phyloP scores from a whole-genome alignment of 2,888 invertebrate species.

The Phyto melanocephala region DNA sequence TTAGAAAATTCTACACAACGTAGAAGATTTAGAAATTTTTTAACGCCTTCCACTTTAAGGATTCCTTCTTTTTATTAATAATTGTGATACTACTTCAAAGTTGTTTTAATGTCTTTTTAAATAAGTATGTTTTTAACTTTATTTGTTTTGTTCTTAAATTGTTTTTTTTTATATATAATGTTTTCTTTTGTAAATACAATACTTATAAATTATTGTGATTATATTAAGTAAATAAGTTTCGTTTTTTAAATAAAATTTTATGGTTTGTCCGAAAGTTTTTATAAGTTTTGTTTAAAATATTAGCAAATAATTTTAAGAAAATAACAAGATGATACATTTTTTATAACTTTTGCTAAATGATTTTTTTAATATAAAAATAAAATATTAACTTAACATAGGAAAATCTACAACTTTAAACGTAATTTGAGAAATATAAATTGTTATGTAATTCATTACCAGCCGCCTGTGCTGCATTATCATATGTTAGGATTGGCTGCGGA shows the following conservation, averaged over 20 bases:
- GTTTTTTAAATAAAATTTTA: slow-evolving; percentile 43
- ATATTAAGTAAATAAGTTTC: slow-evolving; percentile 49
- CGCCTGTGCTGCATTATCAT: slow-evolving; percentile 64
- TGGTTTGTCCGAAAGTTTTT: slow-evolving; percentile 29
- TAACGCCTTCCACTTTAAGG: not conserved
- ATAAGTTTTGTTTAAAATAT: not conserved
- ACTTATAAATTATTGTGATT: slow-evolving; percentile 56
- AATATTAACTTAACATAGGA: not conserved
- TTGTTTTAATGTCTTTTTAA: slow-evolving; percentile 21
- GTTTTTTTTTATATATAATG: not conserved
- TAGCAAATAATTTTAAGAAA: slow-evolving; percentile 22
- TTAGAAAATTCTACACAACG: not conserved
- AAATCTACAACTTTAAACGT: not conserved
- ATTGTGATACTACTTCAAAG: slow-evolving; percentile 49
- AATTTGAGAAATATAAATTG: slow-evolving; percentile 5
- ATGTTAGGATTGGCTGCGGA: slow-evolving; percentile 68
- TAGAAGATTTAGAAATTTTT: not conserved
- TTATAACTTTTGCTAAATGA: not conserved
- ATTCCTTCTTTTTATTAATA: slow-evolving; percentile 1
- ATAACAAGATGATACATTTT: slow-evolving; percentile 11
- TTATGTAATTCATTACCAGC: slow-evolving; percentile 40
- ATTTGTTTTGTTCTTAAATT: slow-evolving; percentile 40
- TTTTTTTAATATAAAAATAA: not conserved
- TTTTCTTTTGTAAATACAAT: slow-evolving; percentile 47
- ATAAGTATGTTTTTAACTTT: slow-evolving; percentile 41